Conservation (phyloP, 1,140 invertebrate species). For the Ceratina japonica region DNA sequence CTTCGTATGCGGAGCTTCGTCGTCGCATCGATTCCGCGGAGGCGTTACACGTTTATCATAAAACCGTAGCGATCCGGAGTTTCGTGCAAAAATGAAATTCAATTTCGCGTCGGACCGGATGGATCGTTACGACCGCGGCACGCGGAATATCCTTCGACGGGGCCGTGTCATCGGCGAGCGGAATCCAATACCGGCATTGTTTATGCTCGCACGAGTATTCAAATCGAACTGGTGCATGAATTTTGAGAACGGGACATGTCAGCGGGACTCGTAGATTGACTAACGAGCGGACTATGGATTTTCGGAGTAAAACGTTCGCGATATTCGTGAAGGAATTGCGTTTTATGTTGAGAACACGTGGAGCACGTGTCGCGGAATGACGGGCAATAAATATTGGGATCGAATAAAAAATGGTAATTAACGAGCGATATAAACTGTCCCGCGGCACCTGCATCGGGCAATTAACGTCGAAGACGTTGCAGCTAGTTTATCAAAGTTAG, state of each 20-base stretch:
- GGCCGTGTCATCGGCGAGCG: no score
- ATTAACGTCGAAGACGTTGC: constrained; percentile 6
- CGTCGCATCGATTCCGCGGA: background rate
- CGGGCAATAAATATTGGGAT: background rate
- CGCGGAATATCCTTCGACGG: background rate
- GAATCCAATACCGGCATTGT: background rate
- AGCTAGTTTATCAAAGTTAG: constrained; percentile 16
- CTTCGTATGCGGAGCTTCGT: background rate
- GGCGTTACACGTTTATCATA: constrained; percentile 3
- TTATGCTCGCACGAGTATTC: background rate
- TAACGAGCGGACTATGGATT: no score
- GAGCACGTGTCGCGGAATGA: no score
- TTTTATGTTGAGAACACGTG: no score
- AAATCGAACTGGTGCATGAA: background rate
- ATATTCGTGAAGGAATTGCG: no score
- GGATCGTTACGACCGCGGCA: background rate
- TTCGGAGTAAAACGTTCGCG: no score
- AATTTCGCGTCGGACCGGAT: background rate
- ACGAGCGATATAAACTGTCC: background rate
- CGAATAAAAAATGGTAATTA: background rate
- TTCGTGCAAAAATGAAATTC: background rate
- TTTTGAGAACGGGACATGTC: background rate
- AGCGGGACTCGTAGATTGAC: no score
- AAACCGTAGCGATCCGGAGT: background rate
- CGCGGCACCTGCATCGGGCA: background rate